These are phyloP conservation scores for Danaus plexippus DNA, from an alignment of 1,140 invertebrate genomes.

Conservation along the genomic window DNA sequence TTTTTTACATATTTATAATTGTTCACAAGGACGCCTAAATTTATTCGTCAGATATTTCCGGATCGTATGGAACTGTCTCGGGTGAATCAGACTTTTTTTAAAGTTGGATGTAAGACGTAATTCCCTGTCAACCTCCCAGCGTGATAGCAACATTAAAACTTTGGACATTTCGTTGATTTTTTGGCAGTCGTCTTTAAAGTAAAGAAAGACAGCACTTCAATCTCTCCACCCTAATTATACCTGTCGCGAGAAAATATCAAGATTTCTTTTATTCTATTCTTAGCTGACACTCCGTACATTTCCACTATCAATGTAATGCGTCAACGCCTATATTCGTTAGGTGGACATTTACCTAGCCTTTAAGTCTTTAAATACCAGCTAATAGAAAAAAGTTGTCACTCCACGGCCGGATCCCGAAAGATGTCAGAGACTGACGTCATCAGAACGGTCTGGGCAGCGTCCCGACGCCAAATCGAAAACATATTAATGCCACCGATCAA, in stretches of 20 bases:
- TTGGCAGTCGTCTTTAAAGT: constrained; percentile 38
- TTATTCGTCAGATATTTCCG: constrained; percentile 59
- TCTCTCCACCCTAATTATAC: constrained; percentile 29
- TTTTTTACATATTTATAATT: constrained; percentile 52
- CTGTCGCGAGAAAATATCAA: constrained; percentile 21
- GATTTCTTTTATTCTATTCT: constrained; percentile 19
- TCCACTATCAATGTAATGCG: constrained; percentile 19
- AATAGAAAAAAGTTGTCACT: constrained; percentile 44
- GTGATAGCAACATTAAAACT: constrained; percentile 51
- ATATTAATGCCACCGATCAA: constrained; percentile 60
- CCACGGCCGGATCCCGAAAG: constrained; percentile 36
- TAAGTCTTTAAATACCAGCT: constrained; percentile 33
- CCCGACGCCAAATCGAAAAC: constrained; percentile 55
- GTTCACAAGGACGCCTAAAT: constrained; percentile 66
- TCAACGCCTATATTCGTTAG: constrained; percentile 35
- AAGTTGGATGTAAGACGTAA: constrained; percentile 49
- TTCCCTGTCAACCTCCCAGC: constrained; percentile 46
- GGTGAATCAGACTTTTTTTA: constrained; percentile 62
- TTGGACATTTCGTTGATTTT: constrained; percentile 48
- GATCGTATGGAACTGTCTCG: constrained; percentile 55
- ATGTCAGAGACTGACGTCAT: constrained; percentile 52
- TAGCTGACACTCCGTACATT: constrained; percentile 13
- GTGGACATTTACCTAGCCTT: constrained; percentile 33
- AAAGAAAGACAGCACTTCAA: constrained; percentile 26
- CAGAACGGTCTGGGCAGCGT: constrained; percentile 42